Percentiles rank a stretch among this genome's conserved stretches.
These are phyloP conservation scores for Ctenicera cuprea DNA, from an alignment of 2,888 invertebrate genomes.

Conservation along the genomic window DNA sequence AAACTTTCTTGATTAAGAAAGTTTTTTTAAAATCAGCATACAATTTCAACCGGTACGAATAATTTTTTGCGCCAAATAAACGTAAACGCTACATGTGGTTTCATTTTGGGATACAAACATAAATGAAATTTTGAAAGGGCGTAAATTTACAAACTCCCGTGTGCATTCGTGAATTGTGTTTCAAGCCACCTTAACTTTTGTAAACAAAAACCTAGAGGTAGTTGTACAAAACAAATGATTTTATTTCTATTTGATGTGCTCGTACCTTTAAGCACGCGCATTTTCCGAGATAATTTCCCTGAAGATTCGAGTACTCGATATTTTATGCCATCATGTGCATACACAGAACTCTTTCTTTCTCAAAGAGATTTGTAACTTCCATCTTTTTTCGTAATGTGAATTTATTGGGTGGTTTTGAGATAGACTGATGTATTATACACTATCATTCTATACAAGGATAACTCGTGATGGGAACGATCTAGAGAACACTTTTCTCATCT, in stretches of 20 bases:
- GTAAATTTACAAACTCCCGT: not conserved
- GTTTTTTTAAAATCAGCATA: too few relatives aligned
- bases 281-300: slow-evolving; percentile 30
- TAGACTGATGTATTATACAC: slow-evolving; percentile 27
- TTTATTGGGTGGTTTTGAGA: slow-evolving; percentile 17
- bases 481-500: slow-evolving; percentile 7
- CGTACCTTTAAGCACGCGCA: slow-evolving; percentile 10
- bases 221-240: slow-evolving; percentile 29
- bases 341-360: not conserved
- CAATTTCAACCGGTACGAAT: too few relatives aligned
- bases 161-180: slow-evolving; percentile 3
- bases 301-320: slow-evolving; percentile 30
- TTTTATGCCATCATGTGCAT: slow-evolving; percentile 19
- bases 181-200: slow-evolving; percentile 21
- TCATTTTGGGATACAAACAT: too few relatives aligned
- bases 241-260: slow-evolving; percentile 19
- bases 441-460: slow-evolving; percentile 1
- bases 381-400: slow-evolving; percentile 1
- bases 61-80: too few relatives aligned
- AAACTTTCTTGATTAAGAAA: too few relatives aligned
- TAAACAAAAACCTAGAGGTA: slow-evolving; percentile 22
- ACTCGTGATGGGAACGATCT: slow-evolving; percentile 13
- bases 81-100: too few relatives aligned
- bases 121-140: not conserved
- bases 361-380: slow-evolving; percentile 15